Base-by-base conservation (phyloP, 2,797 vertebrate species). In the Sylvia borin region DNA sequence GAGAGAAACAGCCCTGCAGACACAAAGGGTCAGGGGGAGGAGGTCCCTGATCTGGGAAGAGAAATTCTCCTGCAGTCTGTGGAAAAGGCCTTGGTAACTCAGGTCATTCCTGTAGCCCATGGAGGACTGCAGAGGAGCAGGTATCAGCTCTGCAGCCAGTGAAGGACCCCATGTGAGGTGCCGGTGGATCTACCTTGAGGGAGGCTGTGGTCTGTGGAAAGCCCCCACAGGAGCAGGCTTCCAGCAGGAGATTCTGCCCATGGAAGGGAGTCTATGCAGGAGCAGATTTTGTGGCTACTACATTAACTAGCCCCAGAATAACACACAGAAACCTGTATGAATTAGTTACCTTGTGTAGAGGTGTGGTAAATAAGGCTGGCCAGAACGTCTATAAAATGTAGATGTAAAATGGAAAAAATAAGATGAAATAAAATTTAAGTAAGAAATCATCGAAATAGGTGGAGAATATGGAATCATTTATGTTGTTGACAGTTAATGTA, bases 191-290 rank as follows among this genome's bases (percentile, higher is more conserved):
- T 77, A 4, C 15, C 3, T 21, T 16, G 38, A 43, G 34, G 43
- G 26, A 68, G 32, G 22, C 38, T 68, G 66, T 0, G 0, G 7
- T 27, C 43, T 32, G 2, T 45, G 17, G 38, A 47, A 26, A 27
- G 34, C 11, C 3, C 38, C 16, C 1, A 19, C 12, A 47, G 43
- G 53, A 60, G 17, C 16, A 58, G 58, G 73, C 8, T 60, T 45
- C 40, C 77, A 38, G 20, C 43, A 68, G 61, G 27, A 81, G 43
- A 60, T 65, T 32, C 7, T 1, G 3, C 17, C 40, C 17, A 16
- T 47, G 25, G 42, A 81, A 67, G 16, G 21, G 22, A 42, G 9
- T 32, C 29, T 18, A 1, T 21, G 20, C 36, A 40, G 18, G 25
- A 53, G 36, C 36, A 80, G 40, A 8, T 54, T 50, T 70, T 50